Conservation (phyloP, 2,888 invertebrate genomes). For the Augiades crinisus region DNA sequence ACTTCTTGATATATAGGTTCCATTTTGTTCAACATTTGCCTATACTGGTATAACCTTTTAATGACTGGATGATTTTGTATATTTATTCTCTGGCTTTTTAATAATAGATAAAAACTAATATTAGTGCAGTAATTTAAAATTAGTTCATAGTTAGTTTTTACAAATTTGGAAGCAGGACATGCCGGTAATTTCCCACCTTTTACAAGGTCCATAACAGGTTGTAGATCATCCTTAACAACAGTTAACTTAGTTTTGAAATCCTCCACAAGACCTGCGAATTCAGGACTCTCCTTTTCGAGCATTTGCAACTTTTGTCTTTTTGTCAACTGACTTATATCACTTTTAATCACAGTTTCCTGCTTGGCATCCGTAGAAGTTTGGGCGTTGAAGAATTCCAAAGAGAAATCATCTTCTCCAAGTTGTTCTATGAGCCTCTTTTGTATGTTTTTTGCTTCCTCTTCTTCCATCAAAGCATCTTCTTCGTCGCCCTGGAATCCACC, state of each 20-base stretch:
- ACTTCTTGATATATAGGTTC: conserved; percentile 85
- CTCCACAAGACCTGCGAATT: conserved; percentile 88
- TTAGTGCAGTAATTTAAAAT: conserved; percentile 92
- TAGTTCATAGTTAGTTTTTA: conserved; percentile 85
- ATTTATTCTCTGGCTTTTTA: conserved; percentile 88
- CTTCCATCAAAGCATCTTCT: conserved; percentile 88
- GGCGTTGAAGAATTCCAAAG: conserved; percentile 80
- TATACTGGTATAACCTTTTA: conserved; percentile 90
- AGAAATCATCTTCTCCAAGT: conserved; percentile 89
- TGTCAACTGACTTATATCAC: conserved; percentile 88
- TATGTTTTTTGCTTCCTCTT: conserved; percentile 90
- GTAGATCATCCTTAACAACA: conserved; percentile 84
- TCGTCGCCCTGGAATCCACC: conserved; percentile 85
- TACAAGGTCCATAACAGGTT: conserved; percentile 85
- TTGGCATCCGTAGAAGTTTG: conserved; percentile 57
- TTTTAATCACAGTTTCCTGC: conserved; percentile 83
- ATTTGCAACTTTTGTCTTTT: conserved; percentile 88
- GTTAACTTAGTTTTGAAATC: conserved; percentile 88
- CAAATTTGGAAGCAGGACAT: conserved; percentile 85
- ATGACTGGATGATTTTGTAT: conserved; percentile 94
- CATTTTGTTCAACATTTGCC: conserved; percentile 88
- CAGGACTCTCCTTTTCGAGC: conserved; percentile 93
- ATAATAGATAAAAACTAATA: conserved; percentile 90
- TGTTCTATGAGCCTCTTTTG: conserved; percentile 89
- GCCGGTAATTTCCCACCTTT: conserved; percentile 83